Conservation (phyloP, 2,888 invertebrate species). For the Biston stratarius region DNA sequence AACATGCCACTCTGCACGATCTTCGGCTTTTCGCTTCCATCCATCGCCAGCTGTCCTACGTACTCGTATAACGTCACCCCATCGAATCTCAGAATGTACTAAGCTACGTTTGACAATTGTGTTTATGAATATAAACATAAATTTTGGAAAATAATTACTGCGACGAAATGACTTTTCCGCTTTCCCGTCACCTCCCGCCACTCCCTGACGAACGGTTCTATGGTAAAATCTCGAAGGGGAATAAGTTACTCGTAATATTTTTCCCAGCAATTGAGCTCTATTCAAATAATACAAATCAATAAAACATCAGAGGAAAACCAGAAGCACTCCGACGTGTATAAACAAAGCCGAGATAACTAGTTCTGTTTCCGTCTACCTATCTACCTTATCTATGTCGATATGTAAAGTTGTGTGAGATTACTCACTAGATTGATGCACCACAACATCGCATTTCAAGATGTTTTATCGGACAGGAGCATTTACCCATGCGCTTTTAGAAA, state of each 20-base stretch:
- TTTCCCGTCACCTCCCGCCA: no score
- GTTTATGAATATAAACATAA: no score
- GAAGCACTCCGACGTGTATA: constrained; percentile 31
- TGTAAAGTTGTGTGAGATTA: constrained; percentile 26
- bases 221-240: no score
- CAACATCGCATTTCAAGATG: constrained; percentile 24
- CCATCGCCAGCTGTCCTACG: no score
- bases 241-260: background rate
- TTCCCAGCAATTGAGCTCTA: background rate
- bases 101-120: no score
- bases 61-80: no score
- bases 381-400: constrained; percentile 19
- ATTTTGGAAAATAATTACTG: no score
- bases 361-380: constrained; percentile 31
- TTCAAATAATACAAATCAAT: constrained; percentile 23
- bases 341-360: constrained; percentile 35
- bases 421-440: constrained; percentile 29
- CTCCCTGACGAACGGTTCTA: no score
- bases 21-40: no score
- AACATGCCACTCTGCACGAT: no score
- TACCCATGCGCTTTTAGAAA: constrained; percentile 14
- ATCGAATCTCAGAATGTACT: no score
- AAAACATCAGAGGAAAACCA: constrained; percentile 32
- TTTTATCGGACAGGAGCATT: constrained; percentile 10
- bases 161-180: no score